Base-by-base conservation (phyloP, 1,140 invertebrate species). In the Plodia interpunctella region DNA sequence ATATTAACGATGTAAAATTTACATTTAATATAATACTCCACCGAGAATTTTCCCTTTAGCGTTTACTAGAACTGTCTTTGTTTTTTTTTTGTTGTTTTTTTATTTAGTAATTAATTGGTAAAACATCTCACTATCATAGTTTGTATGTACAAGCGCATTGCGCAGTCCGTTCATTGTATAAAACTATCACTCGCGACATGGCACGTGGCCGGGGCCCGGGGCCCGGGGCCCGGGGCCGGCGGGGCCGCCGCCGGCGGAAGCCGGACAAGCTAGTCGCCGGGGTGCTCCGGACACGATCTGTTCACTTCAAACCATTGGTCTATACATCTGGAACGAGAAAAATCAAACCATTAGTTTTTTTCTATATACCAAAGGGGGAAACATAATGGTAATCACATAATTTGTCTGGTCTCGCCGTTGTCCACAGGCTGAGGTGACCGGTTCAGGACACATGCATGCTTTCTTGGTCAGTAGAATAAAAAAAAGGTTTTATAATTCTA, bases 301-400 rank as follows among this genome's bases (percentile, higher is more conserved):
- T 98, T 98, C 76, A 98, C 96, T 92, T 98, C 96, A 92, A 98
- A 98, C 98, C 98, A 98, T 90, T 96, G 94, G 91, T 98, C 97
- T 90, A 98, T 98, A 92, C 97, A 98, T 88, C 96, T 97, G 90
- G 18, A 93, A 92, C 81, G 73, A 65, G 62, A 74, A 61, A 65
- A 62, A 21, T n/a, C n/a, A n/a, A 9, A 0, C 13, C 13, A 53
- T 53, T 51, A 21, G 19, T 53, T 25, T 13, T n/a, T 15, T 44
- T 32, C 28, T 28, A 28, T 28, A 28, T n/a, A n/a, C n/a, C n/a
- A n/a, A n/a, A n/a, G n/a, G n/a, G n/a, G n/a, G n/a, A n/a, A n/a
- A n/a, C n/a, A n/a, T n/a, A n/a, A n/a, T n/a, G n/a, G n/a, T n/a
- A n/a, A n/a, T n/a, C n/a, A n/a, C n/a, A n/a, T n/a, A n/a, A n/a